Evolutionary conservation across 1,140 invertebrate species (phyloP).

Genomic region (Delia radicum): DNA sequence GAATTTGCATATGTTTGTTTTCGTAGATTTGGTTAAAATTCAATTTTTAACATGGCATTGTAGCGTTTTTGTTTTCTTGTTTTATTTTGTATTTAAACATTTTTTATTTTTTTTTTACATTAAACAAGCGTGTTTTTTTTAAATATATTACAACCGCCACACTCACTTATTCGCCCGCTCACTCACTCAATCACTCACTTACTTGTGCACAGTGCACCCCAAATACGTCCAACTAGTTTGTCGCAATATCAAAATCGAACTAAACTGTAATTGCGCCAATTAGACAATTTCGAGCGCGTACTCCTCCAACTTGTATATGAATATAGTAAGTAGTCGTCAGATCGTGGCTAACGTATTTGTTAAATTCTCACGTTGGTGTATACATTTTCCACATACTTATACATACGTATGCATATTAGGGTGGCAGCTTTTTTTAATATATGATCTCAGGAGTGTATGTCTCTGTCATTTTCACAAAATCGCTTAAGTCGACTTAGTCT

Average conservation of each 20-base stretch:
- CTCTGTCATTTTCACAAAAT: too few relatives aligned
- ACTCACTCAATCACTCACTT: background rate
- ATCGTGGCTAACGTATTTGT: background rate
- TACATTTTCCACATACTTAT: too few relatives aligned
- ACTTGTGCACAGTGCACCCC: background rate
- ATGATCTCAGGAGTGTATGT: too few relatives aligned
- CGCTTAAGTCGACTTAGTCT: too few relatives aligned
- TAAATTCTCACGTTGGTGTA: too few relatives aligned
- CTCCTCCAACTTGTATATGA: background rate
- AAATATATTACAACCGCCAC: too few relatives aligned
- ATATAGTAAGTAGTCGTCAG: background rate
- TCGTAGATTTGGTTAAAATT: background rate
- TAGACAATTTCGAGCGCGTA: background rate
- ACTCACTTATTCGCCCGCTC: too few relatives aligned
- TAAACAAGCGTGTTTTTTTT: background rate
- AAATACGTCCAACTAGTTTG: background rate
- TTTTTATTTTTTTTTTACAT: background rate
- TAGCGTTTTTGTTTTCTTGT: background rate
- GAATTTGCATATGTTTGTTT: background rate
- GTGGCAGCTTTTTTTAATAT: too few relatives aligned
- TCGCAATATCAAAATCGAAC: constrained; percentile 6
- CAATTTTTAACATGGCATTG: background rate
- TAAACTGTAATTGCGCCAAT: constrained; percentile 16
- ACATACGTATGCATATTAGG: too few relatives aligned
- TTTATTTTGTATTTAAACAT: background rate